Evolutionary conservation across 2,797 vertebrate genomes (phyloP).

Genomic region (Atherinosoma microstoma): DNA sequence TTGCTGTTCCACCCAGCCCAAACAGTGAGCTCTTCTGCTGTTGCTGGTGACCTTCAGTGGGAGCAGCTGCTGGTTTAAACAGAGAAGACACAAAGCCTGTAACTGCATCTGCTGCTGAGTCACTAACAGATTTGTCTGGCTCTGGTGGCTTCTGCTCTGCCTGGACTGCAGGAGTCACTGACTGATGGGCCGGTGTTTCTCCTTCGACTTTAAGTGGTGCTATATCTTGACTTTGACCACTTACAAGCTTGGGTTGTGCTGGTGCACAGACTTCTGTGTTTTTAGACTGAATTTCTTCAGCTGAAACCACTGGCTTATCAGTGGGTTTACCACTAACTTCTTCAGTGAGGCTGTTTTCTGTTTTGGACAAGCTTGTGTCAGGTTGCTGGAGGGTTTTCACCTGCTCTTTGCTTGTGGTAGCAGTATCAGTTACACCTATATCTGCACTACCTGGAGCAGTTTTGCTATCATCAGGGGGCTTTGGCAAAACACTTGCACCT

Average conservation of each 20-base stretch:
- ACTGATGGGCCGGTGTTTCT: slow-evolving; percentile 14
- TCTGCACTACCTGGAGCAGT: slow-evolving; percentile 12
- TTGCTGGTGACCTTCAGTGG: slow-evolving; percentile 72
- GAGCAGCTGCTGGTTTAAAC: slow-evolving; percentile 73
- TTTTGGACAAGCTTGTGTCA: slow-evolving; percentile 36
- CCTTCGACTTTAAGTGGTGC: slow-evolving; percentile 45
- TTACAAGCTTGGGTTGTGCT: slow-evolving; percentile 34
- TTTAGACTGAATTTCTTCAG: slow-evolving; percentile 42
- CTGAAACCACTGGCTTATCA: slow-evolving; percentile 28
- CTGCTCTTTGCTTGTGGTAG: slow-evolving; percentile 32
- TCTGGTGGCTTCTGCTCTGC: slow-evolving; percentile 71
- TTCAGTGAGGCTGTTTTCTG: slow-evolving; percentile 28
- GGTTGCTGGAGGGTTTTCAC: slow-evolving; percentile 35
- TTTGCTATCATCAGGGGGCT: slow-evolving; percentile 38
- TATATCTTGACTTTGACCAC: slow-evolving; percentile 46
- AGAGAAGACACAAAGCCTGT: slow-evolving; percentile 88
- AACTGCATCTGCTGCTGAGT: slow-evolving; percentile 88
- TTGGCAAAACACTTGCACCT: slow-evolving; percentile 21
- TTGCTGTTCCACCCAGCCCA: slow-evolving; percentile 67
- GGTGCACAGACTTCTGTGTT: slow-evolving; percentile 33
- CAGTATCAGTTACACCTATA: slow-evolving; percentile 18
- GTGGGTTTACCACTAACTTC: slow-evolving; percentile 37
- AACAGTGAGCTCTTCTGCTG: slow-evolving; percentile 86
- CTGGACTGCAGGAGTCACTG: slow-evolving; percentile 49
- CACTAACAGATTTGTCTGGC: slow-evolving; percentile 82